These are phyloP conservation scores for Eupeodes corollae DNA, from an alignment of 1,140 invertebrate species.

Conservation along the genomic window DNA sequence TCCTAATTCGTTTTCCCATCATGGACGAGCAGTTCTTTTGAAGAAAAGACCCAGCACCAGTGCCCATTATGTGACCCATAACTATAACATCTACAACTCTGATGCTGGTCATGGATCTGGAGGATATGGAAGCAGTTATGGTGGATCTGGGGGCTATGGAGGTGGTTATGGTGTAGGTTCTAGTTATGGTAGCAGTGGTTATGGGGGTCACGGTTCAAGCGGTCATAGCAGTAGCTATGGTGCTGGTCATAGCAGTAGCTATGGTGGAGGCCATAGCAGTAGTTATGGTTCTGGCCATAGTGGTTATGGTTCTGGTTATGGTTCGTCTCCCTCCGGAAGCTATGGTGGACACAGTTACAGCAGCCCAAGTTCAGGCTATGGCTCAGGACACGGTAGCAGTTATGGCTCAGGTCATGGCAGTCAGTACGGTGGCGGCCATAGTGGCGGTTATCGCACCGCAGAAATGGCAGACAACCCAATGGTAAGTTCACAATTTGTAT, in stretches of 20 bases:
- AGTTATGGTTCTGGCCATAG: not conserved
- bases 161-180: no score
- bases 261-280: slow-evolving; percentile 8
- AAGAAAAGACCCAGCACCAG: no score
- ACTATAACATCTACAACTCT: no score
- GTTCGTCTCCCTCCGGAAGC: no score
- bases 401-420: not conserved
- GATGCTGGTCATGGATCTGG: no score
- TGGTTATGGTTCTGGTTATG: not conserved
- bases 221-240: not conserved
- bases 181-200: no score
- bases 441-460: slow-evolving; percentile 18
- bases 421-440: not conserved
- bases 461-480: slow-evolving; percentile 26
- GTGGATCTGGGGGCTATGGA: no score
- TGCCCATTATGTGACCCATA: no score
- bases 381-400: not conserved
- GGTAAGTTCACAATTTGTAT: slow-evolving; percentile 8
- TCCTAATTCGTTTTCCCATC: no score
- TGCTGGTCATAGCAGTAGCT: slow-evolving; percentile 2
- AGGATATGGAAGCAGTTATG: no score
- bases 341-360: slow-evolving; percentile 4
- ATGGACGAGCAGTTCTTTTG: no score
- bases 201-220: not conserved
- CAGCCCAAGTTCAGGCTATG: not conserved